phyloP scores from a whole-genome alignment of 2,797 vertebrate genomes.

The Moxostoma hubbsi region DNA sequence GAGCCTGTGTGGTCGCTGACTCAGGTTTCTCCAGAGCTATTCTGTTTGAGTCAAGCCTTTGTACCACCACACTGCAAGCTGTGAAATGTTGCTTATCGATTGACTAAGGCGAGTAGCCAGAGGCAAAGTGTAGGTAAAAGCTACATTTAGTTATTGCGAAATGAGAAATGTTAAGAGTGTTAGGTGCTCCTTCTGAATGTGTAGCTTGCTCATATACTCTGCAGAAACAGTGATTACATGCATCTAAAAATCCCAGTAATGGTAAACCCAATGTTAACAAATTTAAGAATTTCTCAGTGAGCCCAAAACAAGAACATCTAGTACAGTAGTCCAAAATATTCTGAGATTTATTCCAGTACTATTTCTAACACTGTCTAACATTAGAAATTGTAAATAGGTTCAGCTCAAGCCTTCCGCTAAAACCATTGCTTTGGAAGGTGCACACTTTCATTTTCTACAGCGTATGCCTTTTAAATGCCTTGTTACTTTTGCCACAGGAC shows the following conservation, averaged over 20 bases:
- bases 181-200: not conserved
- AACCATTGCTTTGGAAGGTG: slow-evolving; percentile 31
- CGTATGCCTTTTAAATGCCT: slow-evolving; percentile 54
- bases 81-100: slow-evolving; percentile 63
- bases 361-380: not conserved
- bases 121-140: slow-evolving; percentile 60
- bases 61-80: slow-evolving; percentile 20
- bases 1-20: slow-evolving; percentile 23
- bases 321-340: not conserved
- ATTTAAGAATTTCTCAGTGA: not conserved
- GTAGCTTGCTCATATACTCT: not conserved
- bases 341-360: not conserved
- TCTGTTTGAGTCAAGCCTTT: slow-evolving; percentile 44
- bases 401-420: slow-evolving; percentile 24
- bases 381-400: slow-evolving; percentile 11
- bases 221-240: not conserved
- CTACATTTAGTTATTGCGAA: slow-evolving; percentile 26
- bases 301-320: slow-evolving; percentile 15
- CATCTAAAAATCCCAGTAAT: not conserved
- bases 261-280: slow-evolving; percentile 17
- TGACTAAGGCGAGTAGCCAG: slow-evolving; percentile 59
- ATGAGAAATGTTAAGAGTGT: not conserved
- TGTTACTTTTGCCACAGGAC: slow-evolving; percentile 50
- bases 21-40: slow-evolving; percentile 46
- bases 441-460: slow-evolving; percentile 58